phyloP scores from a whole-genome alignment of 2,113 vertebrate species.

The Brachyhypopomus occidentalis region DNA sequence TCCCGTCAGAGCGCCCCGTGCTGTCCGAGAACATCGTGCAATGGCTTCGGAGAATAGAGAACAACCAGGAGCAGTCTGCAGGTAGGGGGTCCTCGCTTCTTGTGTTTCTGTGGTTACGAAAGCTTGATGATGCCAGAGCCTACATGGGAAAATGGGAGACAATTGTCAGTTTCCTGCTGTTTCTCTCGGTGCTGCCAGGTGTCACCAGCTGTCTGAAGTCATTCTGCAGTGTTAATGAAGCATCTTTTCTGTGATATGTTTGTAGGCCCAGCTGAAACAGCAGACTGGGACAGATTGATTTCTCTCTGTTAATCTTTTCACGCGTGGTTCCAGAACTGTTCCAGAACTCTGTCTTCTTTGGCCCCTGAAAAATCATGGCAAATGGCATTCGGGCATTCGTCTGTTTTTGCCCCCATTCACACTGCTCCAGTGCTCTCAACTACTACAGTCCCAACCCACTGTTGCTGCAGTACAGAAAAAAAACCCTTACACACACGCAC shows the following conservation, averaged over 20 bases:
- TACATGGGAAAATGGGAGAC: too few relatives aligned
- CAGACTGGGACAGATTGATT: too few relatives aligned
- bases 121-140: too few relatives aligned
- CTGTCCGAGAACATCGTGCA: slow-evolving; percentile 71
- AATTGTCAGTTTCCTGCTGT: too few relatives aligned
- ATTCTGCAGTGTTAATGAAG: too few relatives aligned
- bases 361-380: background rate
- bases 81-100: slow-evolving; percentile 70
- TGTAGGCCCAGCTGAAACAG: too few relatives aligned
- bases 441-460: slow-evolving; percentile 35
- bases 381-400: slow-evolving; percentile 12
- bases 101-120: background rate
- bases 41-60: slow-evolving; percentile 82
- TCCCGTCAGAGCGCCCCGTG: slow-evolving; percentile 77
- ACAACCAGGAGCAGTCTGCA: slow-evolving; percentile 71
- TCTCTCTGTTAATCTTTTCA: too few relatives aligned
- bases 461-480: slow-evolving; percentile 27
- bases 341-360: background rate
- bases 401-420: background rate
- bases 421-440: background rate
- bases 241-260: too few relatives aligned
- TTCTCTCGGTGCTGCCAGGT: too few relatives aligned
- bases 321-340: background rate
- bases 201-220: too few relatives aligned
- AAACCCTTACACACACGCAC: too few relatives aligned